Base-by-base conservation (phyloP, 2,888 invertebrate species). In the Magallana nippona region DNA sequence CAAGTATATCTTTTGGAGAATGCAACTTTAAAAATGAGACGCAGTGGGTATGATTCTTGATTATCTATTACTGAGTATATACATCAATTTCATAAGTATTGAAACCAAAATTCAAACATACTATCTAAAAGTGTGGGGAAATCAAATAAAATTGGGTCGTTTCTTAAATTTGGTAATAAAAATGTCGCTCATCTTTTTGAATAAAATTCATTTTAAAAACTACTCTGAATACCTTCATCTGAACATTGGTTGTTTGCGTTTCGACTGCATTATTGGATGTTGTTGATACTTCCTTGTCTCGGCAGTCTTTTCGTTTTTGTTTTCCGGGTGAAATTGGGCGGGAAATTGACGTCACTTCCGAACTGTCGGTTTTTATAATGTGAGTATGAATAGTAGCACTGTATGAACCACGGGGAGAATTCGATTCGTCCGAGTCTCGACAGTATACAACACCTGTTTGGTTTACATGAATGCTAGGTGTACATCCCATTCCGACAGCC, bases 391-490 rank as follows among this genome's bases (percentile, higher is more conserved):
- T 84, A 19, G 90, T 81, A 62, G 89, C 85, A 84, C 88, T 88
- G 79, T 88, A 87, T 10, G 91, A 90, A 17, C 90, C 88, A n/a
- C 88, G 87, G 13, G 89, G 91, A 1, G 91, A 91, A 86, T 90
- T 91, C n/a, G 92, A 91, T 55, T 90, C 91, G 79, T 92, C 93
- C 2, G 92, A 91, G 19, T 92, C 93, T n/a, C 91, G 91, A 84
- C 93, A 93, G 86, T 92, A 92, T 2, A 92, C 92, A 27, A 93
- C 92, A 11, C 93, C 93, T 1, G 93, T 92, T 86, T 93, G 93
- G 80, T 91, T 90, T 17, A 93, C 92, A 86, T 93, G 93, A 56
- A 93, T 92, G 87, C 93, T 93, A 57, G 93, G 93, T 11, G 93
- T 93, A 85, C 93, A 93, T 84, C 93, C 93, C 93, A 93, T 93